Conservation (phyloP, 1,140 invertebrate species). For the Solenopsis invicta region DNA sequence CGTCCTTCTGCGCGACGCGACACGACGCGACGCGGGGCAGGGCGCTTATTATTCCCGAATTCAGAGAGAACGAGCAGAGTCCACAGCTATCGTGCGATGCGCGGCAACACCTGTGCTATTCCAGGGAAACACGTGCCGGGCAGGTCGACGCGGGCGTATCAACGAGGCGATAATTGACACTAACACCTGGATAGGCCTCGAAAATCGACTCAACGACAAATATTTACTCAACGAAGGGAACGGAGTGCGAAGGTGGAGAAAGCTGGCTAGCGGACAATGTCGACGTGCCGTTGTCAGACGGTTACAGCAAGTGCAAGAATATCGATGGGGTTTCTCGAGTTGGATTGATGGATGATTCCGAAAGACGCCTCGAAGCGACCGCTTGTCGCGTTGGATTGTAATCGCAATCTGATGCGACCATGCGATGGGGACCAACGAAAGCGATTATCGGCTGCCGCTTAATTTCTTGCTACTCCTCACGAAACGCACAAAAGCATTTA, state of each 20-base stretch:
- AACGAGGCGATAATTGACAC: constrained; percentile 72
- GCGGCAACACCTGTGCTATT: constrained; percentile 54
- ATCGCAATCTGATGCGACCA: neutral
- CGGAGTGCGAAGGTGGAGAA: neutral
- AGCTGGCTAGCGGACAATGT: neutral
- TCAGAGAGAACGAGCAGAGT: constrained; percentile 61
- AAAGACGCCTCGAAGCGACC: constrained; percentile 8
- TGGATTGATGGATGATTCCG: constrained; percentile 27
- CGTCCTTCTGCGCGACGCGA: constrained; percentile 26
- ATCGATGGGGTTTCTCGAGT: constrained; percentile 3
- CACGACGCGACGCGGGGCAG: neutral
- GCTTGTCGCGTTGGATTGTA: constrained; percentile 1
- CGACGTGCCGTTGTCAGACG: constrained; percentile 6
- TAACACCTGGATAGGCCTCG: constrained; percentile 50
- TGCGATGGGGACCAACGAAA: neutral
- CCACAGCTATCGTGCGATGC: neutral
- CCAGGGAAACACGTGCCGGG: constrained; percentile 62
- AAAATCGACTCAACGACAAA: constrained; percentile 24
- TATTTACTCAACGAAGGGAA: constrained; percentile 36
- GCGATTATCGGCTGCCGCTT: constrained; percentile 44
- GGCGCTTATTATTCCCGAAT: constrained; percentile 74
- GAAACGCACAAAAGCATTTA: constrained; percentile 46
- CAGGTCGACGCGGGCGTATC: constrained; percentile 50
- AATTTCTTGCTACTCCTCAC: constrained; percentile 36
- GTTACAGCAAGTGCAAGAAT: constrained; percentile 19